Evolutionary conservation across 1,140 invertebrate genomes (phyloP).

Genomic region (Drosophila burlai): DNA sequence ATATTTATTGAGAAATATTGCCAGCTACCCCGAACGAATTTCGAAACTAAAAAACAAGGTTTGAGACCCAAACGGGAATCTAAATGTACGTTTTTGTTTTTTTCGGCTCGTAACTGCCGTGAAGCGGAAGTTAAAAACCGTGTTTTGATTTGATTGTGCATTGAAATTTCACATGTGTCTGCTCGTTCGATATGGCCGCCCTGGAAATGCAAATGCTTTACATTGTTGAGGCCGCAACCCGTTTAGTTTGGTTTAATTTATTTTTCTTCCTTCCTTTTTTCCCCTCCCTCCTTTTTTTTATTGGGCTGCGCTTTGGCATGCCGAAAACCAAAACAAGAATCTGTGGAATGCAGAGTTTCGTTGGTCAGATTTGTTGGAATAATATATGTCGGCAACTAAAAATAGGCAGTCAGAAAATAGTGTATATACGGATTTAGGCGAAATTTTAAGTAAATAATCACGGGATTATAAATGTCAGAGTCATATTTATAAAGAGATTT

Average conservation of each 20-base stretch:
- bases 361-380: slow-evolving; percentile 19
- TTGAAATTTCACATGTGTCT: slow-evolving; percentile 60
- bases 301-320: slow-evolving; percentile 24
- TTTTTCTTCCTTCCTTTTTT: slow-evolving; percentile 41
- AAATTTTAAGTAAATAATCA: slow-evolving; percentile 2
- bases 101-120: slow-evolving; percentile 71
- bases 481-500: background rate
- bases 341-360: slow-evolving; percentile 10
- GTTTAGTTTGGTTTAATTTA: slow-evolving; percentile 66
- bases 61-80: slow-evolving; percentile 27
- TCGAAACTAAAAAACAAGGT: slow-evolving; percentile 39
- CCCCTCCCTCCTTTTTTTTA: background rate
- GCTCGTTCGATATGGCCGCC: slow-evolving; percentile 34
- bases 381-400: background rate
- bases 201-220: slow-evolving; percentile 68
- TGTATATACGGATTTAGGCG: background rate
- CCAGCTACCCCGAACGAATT: slow-evolving; percentile 19
- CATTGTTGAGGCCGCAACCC: slow-evolving; percentile 60
- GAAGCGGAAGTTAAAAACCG: slow-evolving; percentile 81
- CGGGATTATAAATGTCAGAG: background rate
- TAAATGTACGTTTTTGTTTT: slow-evolving; percentile 37
- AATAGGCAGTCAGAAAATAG: background rate
- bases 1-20: slow-evolving; percentile 82
- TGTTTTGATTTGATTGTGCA: slow-evolving; percentile 82
- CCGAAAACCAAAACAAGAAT: slow-evolving; percentile 28